Base-by-base conservation (phyloP, 1,140 invertebrate genomes). In the Drosophila pandora region DNA sequence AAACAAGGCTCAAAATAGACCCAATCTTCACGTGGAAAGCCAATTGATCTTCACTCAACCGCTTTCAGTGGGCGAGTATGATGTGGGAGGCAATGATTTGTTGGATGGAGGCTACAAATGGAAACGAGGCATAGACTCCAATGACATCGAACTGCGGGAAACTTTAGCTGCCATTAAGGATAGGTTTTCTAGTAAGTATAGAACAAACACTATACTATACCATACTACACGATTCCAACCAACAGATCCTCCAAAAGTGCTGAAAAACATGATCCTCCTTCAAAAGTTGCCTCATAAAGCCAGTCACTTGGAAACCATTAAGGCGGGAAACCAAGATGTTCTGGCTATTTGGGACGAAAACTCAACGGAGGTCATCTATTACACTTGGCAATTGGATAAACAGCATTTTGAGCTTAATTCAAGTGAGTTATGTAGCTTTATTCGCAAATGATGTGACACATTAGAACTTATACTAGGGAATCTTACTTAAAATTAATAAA, bases 381-480 rank as follows among this genome's bases (percentile, higher is more conserved):
- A 64, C 22, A 56, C n/a, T 2, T 87, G 83, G 82, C 30, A 76
- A 1, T 8, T 34, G 23, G 5, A 13, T n/a, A 23, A 63, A 10
- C 39, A 54, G n/a, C 43, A 10, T 0, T 88, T 87, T 23, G 48
- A 9, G 5, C 45, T 28, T 21, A 67, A 67, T 67, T 48, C 83
- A 76, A 69, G 83, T 87, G 69, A 87, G 83, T 87, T 57, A 61
- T 87, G 69, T 67, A 55, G 63, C 59, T 85, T 85, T 84, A 88
- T 85, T 85, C 67, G 37, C 30, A 50, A 52, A 75, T 84, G 61
- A 76, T 72, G 75, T 71, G 69, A 60, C 54, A 71, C 30, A 49
- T 60, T 13, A 6, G 50, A 57, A 56, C 74, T 79, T 53, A 25
- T 60, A 50, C 77, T 80, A 77, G 28, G 6, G n/a, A 32, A 48